phyloP scores from a whole-genome alignment of 2,113 vertebrate species.

The Thunnus maccoyii region DNA sequence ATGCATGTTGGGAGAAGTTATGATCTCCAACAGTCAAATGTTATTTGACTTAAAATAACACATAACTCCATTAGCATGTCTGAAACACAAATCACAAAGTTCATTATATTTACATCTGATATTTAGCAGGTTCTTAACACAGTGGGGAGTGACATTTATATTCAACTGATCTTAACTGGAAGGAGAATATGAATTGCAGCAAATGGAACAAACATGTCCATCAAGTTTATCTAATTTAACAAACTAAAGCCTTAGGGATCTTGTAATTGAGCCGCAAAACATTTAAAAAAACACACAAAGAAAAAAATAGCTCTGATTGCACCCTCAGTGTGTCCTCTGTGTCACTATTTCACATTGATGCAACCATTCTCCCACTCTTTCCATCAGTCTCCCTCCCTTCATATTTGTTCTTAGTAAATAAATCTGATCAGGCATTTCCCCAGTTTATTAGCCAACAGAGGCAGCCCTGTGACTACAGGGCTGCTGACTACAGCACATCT shows the following conservation, averaged over 20 bases:
- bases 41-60: neutral
- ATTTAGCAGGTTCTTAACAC: neutral
- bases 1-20: too few species aligned
- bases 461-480: slow-evolving; percentile 53
- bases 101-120: neutral
- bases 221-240: neutral
- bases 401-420: slow-evolving; percentile 74
- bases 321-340: neutral
- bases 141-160: neutral
- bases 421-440: slow-evolving; percentile 75
- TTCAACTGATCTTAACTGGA: neutral
- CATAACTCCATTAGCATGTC: neutral
- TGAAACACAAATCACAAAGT: neutral
- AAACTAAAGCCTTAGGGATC: neutral
- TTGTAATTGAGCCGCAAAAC: neutral
- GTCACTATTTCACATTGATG: slow-evolving; percentile 11
- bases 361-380: slow-evolving; percentile 25
- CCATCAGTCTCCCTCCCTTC: slow-evolving; percentile 41
- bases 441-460: slow-evolving; percentile 73
- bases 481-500: slow-evolving; percentile 78
- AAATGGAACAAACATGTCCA: slow-evolving; percentile 4
- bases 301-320: neutral
- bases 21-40: neutral
- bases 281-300: neutral
- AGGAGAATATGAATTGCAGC: neutral